These are phyloP conservation scores for Pterocles burchelli DNA, from an alignment of 2,113 vertebrate species.

Conservation along the genomic window DNA sequence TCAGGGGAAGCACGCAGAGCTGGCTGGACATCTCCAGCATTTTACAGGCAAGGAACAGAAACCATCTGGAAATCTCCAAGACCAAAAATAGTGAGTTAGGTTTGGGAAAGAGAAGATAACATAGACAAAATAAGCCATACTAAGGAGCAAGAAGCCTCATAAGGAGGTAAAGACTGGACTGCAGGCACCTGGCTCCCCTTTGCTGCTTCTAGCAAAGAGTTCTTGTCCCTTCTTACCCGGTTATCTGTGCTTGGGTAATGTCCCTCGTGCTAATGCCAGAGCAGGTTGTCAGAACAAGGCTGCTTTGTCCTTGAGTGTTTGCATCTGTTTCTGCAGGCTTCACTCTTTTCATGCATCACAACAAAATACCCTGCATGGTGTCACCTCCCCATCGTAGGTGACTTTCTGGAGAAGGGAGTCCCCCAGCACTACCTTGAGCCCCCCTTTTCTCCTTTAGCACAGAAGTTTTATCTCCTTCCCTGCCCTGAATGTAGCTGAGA, in stretches of 20 bases:
- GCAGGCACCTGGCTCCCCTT: background rate
- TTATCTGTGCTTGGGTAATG: background rate
- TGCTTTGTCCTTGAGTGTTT: background rate
- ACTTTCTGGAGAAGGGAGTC: background rate
- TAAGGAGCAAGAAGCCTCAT: background rate
- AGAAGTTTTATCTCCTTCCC: background rate
- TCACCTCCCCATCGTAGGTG: background rate
- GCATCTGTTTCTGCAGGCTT: background rate
- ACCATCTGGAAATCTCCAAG: background rate
- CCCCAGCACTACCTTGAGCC: background rate
- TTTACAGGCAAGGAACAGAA: background rate
- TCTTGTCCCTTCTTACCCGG: background rate
- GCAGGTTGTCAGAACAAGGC: background rate
- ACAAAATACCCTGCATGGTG: fast-evolving
- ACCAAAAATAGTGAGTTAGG: background rate
- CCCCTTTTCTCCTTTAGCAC: background rate
- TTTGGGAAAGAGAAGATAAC: background rate
- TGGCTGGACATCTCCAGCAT: background rate
- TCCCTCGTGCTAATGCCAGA: background rate
- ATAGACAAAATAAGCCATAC: background rate
- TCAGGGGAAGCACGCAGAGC: background rate
- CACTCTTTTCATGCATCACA: fast-evolving
- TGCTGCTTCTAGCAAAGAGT: background rate
- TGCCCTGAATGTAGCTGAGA: background rate
- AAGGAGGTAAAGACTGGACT: background rate